Percentiles rank a stretch among this genome's conserved stretches.
phyloP scores from a whole-genome alignment of 2,797 vertebrate genomes.

The Eremophila alpestris region DNA sequence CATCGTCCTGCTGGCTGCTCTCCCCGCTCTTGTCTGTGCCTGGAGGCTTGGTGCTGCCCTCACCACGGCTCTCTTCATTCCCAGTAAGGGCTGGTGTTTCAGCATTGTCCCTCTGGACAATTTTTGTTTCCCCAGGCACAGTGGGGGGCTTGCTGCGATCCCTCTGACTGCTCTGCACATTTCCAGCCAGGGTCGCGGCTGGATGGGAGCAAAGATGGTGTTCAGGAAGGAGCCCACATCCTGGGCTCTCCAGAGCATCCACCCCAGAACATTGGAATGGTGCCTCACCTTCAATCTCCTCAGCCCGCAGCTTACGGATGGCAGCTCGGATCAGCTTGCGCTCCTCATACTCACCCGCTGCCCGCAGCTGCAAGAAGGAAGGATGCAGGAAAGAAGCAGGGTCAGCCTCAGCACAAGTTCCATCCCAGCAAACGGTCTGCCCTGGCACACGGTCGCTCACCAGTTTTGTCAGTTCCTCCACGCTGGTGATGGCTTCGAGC shows the following conservation, averaged over 20 bases:
- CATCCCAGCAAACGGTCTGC: neutral
- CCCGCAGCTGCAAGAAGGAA: slow-evolving; percentile 79
- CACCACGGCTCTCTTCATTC: neutral
- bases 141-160: neutral
- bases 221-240: neutral
- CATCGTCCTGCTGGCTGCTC: neutral
- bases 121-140: slow-evolving; percentile 30
- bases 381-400: neutral
- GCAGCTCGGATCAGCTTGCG: slow-evolving; percentile 92
- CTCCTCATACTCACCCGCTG: slow-evolving; percentile 88
- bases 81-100: slow-evolving; percentile 26
- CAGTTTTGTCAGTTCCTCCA: slow-evolving; percentile 90
- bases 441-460: slow-evolving; percentile 39
- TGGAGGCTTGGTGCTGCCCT: neutral
- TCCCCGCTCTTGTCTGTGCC: slow-evolving; percentile 4
- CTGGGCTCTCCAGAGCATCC: neutral
- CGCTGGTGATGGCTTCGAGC: slow-evolving; percentile 84
- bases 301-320: slow-evolving; percentile 88
- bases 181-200: slow-evolving; percentile 74
- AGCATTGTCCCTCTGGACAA: neutral
- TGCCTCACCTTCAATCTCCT: slow-evolving; percentile 86
- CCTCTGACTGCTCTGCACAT: neutral
- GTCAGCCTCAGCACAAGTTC: neutral
- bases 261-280: accelerated
- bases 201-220: neutral